Conservation (phyloP, 2,797 vertebrate genomes). For the Serranus cabrilla region DNA sequence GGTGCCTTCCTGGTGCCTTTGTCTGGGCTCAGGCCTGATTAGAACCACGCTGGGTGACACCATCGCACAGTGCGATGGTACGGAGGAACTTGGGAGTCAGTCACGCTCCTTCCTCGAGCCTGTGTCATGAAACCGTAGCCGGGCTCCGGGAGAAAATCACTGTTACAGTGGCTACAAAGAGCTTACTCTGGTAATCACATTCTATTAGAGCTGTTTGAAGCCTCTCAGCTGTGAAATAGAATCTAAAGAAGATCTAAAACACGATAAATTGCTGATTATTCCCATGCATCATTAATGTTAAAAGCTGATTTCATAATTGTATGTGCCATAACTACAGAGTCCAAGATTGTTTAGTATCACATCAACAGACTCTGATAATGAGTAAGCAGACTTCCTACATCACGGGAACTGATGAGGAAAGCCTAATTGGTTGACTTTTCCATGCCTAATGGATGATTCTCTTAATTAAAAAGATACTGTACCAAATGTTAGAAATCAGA, state of each 20-base stretch:
- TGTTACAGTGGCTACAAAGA: slow-evolving; percentile 63
- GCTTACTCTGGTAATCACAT: slow-evolving; percentile 72
- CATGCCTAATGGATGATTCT: slow-evolving; percentile 90
- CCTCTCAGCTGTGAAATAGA: slow-evolving; percentile 80
- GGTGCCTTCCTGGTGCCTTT: slow-evolving; percentile 83
- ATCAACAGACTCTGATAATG: slow-evolving; percentile 88
- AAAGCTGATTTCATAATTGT: slow-evolving; percentile 87
- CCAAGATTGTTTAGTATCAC: slow-evolving; percentile 87
- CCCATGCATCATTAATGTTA: slow-evolving; percentile 87
- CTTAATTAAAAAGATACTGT: slow-evolving; percentile 93
- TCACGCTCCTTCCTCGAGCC: slow-evolving; percentile 28
- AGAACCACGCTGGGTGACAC: slow-evolving; percentile 75
- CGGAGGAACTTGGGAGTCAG: slow-evolving; percentile 34
- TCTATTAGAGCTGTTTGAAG: slow-evolving; percentile 81
- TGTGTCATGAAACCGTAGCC: slow-evolving; percentile 42
- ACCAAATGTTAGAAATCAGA: slow-evolving; percentile 90
- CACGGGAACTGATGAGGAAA: slow-evolving; percentile 87
- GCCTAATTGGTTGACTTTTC: slow-evolving; percentile 91
- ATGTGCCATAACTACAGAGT: slow-evolving; percentile 83
- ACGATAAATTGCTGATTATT: slow-evolving; percentile 85
- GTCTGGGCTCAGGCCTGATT: slow-evolving; percentile 82
- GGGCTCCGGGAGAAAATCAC: slow-evolving; percentile 28
- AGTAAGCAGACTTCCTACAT: slow-evolving; percentile 87
- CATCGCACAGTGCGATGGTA: slow-evolving; percentile 52
- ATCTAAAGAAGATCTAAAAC: slow-evolving; percentile 80